These are phyloP conservation scores for Epicampocera succincta DNA, from an alignment of 2,888 invertebrate genomes.

Conservation along the genomic window DNA sequence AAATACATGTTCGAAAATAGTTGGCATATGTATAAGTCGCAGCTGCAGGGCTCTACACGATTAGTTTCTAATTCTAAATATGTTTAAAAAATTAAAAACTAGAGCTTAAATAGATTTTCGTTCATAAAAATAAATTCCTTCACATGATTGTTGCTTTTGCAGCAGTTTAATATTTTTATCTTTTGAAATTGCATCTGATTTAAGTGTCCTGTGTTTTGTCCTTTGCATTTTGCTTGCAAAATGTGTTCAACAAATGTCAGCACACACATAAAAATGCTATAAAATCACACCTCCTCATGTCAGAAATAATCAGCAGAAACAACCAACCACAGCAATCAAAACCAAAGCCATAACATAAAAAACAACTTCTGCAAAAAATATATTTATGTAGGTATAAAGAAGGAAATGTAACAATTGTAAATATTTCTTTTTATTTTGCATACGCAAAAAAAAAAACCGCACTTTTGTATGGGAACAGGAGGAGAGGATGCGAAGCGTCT, in stretches of 20 bases:
- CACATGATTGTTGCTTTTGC: slow-evolving; percentile 32
- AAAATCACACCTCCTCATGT: slow-evolving; percentile 78
- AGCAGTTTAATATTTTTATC: slow-evolving; percentile 21
- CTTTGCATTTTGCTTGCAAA: slow-evolving; percentile 16
- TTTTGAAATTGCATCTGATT: slow-evolving; percentile 57
- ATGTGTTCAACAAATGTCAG: slow-evolving; percentile 72
- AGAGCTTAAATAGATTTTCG: slow-evolving; percentile 4
- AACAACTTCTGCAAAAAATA: slow-evolving; percentile 37
- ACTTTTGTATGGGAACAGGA: background rate
- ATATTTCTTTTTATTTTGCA: slow-evolving; percentile 72
- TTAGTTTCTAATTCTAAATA: too few relatives aligned
- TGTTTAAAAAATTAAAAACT: too few relatives aligned
- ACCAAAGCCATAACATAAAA: slow-evolving; percentile 40
- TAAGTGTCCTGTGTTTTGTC: slow-evolving; percentile 4
- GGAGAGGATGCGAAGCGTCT: background rate
- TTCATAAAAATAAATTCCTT: slow-evolving; percentile 61
- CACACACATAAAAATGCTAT: slow-evolving; percentile 77
- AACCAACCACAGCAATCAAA: slow-evolving; percentile 36
- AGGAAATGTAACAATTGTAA: slow-evolving; percentile 55
- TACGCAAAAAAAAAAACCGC: slow-evolving; percentile 73
- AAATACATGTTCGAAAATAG: too few relatives aligned
- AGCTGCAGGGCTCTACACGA: too few relatives aligned
- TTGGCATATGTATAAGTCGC: too few relatives aligned
- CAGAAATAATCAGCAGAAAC: slow-evolving; percentile 75
- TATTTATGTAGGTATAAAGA: too few relatives aligned